These are phyloP conservation scores for Drosophila bipectinata DNA, from an alignment of 1,140 invertebrate species.

Conservation along the genomic window DNA sequence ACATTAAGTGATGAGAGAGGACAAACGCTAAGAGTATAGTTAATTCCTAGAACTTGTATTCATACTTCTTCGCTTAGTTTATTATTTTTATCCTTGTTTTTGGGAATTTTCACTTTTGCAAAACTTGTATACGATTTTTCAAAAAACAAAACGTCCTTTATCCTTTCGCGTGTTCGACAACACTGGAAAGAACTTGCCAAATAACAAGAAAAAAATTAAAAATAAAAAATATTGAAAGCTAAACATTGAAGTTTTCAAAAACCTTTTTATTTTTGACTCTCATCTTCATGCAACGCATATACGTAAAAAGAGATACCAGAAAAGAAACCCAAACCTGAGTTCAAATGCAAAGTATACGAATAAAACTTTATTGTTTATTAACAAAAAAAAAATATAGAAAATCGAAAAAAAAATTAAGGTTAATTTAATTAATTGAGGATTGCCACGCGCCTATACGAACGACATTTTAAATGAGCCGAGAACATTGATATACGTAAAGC, in stretches of 20 bases:
- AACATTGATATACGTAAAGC: slow-evolving; percentile 72
- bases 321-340: slow-evolving; percentile 79
- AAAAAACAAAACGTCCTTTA: slow-evolving; percentile 75
- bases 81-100: slow-evolving; percentile 48
- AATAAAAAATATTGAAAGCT: neutral
- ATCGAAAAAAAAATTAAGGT: slow-evolving; percentile 62
- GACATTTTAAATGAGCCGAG: slow-evolving; percentile 78
- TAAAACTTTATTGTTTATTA: slow-evolving; percentile 74
- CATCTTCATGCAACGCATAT: slow-evolving; percentile 71
- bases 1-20: slow-evolving; percentile 9
- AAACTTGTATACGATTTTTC: slow-evolving; percentile 81
- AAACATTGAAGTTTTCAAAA: slow-evolving; percentile 24
- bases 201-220: slow-evolving; percentile 43
- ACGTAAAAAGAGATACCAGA: slow-evolving; percentile 68
- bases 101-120: slow-evolving; percentile 59
- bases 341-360: slow-evolving; percentile 84
- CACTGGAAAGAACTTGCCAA: slow-evolving; percentile 71
- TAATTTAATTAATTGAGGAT: slow-evolving; percentile 77
- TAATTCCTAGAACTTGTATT: slow-evolving; percentile 54
- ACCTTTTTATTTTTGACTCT: slow-evolving; percentile 62
- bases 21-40: slow-evolving; percentile 53
- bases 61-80: slow-evolving; percentile 43
- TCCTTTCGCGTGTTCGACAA: slow-evolving; percentile 64
- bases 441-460: slow-evolving; percentile 74
- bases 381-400: slow-evolving; percentile 28